Conservation (phyloP, 2,888 invertebrate species). For the Tuberolachnus salignus region DNA sequence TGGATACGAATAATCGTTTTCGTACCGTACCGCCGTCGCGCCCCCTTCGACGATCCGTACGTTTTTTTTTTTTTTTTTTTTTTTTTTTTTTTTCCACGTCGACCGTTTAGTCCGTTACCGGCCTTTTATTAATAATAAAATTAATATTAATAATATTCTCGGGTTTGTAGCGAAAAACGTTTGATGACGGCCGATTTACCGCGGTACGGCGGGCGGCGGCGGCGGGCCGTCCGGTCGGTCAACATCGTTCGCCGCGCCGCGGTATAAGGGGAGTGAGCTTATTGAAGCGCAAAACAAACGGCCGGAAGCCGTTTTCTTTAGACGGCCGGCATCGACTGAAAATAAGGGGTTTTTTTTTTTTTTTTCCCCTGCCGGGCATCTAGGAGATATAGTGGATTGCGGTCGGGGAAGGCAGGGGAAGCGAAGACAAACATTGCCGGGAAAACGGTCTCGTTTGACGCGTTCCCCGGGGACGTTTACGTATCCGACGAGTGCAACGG, state of each 20-base stretch:
- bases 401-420: background rate
- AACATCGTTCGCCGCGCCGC: background rate
- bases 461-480: conserved; percentile 31
- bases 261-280: conserved; percentile 37
- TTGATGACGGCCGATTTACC: conserved; percentile 5
- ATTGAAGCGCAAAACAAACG: conserved; percentile 55
- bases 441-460: conserved; percentile 46
- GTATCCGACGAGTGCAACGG: conserved; percentile 6
- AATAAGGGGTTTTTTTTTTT: conserved; percentile 26
- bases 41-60: background rate
- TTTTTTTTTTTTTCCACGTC: background rate
- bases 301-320: conserved; percentile 52
- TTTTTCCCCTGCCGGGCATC: background rate
- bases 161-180: conserved; percentile 35
- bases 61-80: too few species aligned
- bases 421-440: conserved; percentile 41
- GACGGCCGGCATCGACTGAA: conserved; percentile 32
- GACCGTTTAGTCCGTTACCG: background rate
- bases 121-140: too few species aligned
- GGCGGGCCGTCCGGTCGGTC: background rate
- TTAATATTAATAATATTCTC: background rate
- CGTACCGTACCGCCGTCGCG: too few species aligned
- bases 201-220: background rate
- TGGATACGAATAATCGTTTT: too few species aligned
- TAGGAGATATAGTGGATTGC: too few species aligned